Percentiles rank a stretch among this genome's conserved stretches.
Evolutionary conservation across 2,888 invertebrate genomes (phyloP).

Genomic region (Eupithecia dodoneata): DNA sequence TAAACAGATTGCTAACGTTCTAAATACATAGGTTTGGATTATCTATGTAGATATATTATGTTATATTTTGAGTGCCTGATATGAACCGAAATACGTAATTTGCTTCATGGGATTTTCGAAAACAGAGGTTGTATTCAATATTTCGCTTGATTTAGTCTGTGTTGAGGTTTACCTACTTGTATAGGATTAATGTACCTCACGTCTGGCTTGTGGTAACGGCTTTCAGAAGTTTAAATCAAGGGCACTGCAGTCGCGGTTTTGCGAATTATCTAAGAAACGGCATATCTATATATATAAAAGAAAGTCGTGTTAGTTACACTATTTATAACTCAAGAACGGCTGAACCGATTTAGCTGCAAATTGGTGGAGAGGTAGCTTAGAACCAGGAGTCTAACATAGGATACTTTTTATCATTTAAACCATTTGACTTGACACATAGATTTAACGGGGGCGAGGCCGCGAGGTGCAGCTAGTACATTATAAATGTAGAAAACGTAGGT

Average conservation of each 20-base stretch:
- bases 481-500: not conserved
- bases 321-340: no score
- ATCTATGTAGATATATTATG: not conserved
- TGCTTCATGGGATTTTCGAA: not conserved
- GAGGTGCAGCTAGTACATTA: no score
- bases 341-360: no score
- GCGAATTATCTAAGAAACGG: not conserved
- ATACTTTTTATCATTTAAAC: no score
- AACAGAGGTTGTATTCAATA: conserved; percentile 46
- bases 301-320: no score
- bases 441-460: no score
- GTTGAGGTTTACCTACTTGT: conserved; percentile 61
- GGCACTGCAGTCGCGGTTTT: not conserved
- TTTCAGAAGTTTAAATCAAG: conserved; percentile 13
- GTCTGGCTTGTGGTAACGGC: conserved; percentile 21
- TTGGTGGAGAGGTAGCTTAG: no score
- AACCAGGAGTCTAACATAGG: no score
- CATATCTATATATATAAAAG: no score
- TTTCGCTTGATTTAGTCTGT: conserved; percentile 53
- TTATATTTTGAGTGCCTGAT: not conserved
- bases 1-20: not conserved
- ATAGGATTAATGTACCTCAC: conserved; percentile 48
- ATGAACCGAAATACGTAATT: not conserved
- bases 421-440: no score
- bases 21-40: not conserved